Base-by-base conservation (phyloP, 30 jellyfish, hydroid and myxozoan species). In the Nemopilema nomurai region DNA sequence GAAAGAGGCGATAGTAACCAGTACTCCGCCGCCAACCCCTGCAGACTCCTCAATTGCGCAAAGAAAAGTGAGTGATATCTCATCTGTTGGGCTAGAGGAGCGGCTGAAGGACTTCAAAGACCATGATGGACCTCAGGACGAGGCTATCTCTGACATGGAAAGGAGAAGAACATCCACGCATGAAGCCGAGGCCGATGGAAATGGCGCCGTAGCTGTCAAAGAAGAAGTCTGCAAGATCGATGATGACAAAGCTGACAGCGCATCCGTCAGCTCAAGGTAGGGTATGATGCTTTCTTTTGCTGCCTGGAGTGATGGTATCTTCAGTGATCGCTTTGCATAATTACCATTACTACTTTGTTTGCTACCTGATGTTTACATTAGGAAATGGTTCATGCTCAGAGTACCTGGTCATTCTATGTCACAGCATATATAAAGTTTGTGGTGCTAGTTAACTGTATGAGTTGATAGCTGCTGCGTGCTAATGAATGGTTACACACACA, bases 21-120 rank as follows among this genome's bases (percentile, higher is more conserved):
- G 62, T 20, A 77, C 95, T 0, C 95, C 95, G 9, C 89, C 86
- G 1, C 87, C 88, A 23, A 76, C 90, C 19, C 89, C 90, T 18
- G 76, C 86, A 29, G 83, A 27, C 28, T 16, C 84, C 23, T 22
- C 31, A 28, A 27, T 79, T 16, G 26, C 29, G 18, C 51, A 67
- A 23, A 67, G 28, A 20, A 1, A 18, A 67, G 17, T 7, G 20
- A 32, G 23, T 67, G 9, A 16, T 23, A 22, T 18, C 50, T 67
- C 51, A 49, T 74, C 87, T 8, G 29, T 73, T n/a, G 87, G 87
- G 20, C 67, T 77, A 1, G 87, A 77, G 63, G 23, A 77, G 76
- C 51, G 74, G 31, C 53, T 77, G 31, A 27, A 50, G 8, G 87
- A 77, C 16, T 19, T 77, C 65, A 18, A 29, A 51, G 32, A 67